These are phyloP conservation scores for Taeniopygia guttata DNA, from an alignment of 2,797 vertebrate genomes.

Conservation along the genomic window DNA sequence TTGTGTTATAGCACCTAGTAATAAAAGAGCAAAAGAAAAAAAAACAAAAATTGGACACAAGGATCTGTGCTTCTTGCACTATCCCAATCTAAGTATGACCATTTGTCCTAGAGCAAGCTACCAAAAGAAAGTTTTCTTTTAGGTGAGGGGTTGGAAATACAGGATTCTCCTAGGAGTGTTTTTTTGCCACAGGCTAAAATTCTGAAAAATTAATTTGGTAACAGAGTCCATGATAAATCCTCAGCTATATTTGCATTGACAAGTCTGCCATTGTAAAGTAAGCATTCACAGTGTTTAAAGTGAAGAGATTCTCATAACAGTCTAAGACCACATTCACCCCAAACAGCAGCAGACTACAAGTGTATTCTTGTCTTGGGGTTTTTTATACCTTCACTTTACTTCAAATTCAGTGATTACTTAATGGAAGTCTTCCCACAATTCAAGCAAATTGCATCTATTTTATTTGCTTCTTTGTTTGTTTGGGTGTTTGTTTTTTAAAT, in stretches of 20 bases:
- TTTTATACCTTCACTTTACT: neutral
- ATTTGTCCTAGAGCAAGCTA: neutral
- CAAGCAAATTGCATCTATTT: neutral
- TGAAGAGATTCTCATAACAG: neutral
- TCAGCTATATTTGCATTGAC: neutral
- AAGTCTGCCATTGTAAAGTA: neutral
- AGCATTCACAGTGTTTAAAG: conserved; percentile 5
- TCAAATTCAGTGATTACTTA: neutral
- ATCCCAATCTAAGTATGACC: too few relatives aligned
- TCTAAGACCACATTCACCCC: neutral
- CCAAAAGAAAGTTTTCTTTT: neutral
- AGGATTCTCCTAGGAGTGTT: neutral
- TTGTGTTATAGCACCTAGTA: neutral
- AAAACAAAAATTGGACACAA: neutral
- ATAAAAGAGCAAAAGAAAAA: neutral
- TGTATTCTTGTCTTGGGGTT: neutral
- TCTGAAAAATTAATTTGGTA: conserved; percentile 2
- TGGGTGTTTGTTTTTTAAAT: too few relatives aligned
- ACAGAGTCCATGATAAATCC: neutral
- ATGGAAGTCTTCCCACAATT: neutral
- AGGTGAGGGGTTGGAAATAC: neutral
- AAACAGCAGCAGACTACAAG: neutral
- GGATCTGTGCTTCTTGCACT: neutral
- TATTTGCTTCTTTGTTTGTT: neutral
- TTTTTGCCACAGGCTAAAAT: conserved; percentile 3